These are phyloP conservation scores for Todus mexicanus DNA, from an alignment of 2,797 vertebrate genomes.

Conservation along the genomic window DNA sequence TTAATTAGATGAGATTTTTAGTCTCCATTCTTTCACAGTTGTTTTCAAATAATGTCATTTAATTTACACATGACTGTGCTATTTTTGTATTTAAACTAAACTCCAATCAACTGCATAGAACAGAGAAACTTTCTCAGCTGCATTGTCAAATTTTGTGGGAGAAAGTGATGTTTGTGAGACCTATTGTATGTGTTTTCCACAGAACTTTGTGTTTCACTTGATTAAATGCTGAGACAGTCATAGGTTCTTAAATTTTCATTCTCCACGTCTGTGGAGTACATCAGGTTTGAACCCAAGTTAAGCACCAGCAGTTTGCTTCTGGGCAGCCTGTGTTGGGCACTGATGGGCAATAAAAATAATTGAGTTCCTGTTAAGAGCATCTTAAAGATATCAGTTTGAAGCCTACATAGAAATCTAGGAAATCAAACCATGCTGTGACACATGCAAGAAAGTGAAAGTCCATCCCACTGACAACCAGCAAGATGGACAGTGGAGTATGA, in stretches of 20 bases:
- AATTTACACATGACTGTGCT: background rate
- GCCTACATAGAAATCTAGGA: background rate
- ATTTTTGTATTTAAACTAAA: slow-evolving; percentile 10
- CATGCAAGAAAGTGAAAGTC: background rate
- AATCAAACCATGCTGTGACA: background rate
- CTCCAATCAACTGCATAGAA: background rate
- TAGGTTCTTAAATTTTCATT: background rate
- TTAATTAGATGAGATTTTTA: background rate
- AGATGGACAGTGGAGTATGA: background rate
- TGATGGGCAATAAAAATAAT: background rate
- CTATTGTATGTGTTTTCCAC: background rate
- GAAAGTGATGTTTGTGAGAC: background rate
- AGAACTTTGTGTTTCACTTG: background rate
- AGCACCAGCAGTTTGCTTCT: background rate
- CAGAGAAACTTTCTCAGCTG: background rate
- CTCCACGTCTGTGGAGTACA: background rate
- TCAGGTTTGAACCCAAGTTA: background rate
- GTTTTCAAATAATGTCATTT: slow-evolving; percentile 14
- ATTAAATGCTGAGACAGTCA: background rate
- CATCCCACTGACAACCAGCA: background rate
- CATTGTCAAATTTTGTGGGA: background rate
- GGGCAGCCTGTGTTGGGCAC: background rate
- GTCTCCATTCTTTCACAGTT: background rate
- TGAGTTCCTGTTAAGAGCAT: background rate
- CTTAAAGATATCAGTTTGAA: background rate